phyloP scores from a whole-genome alignment of 2,888 invertebrate genomes.

The Ochlodes sylvanus region DNA sequence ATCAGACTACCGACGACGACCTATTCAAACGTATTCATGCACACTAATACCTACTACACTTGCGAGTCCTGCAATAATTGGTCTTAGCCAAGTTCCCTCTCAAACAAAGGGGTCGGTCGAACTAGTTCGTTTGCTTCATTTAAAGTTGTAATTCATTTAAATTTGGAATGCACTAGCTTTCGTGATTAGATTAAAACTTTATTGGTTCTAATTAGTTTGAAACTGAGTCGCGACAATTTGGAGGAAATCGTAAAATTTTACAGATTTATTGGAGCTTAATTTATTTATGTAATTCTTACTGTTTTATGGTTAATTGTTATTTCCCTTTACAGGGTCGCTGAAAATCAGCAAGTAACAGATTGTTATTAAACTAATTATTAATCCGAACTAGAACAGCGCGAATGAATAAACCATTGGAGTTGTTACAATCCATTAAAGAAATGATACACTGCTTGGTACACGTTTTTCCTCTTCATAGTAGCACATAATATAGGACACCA shows the following conservation, averaged over 20 bases:
- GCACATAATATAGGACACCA: no score
- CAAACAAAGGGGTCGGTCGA: conserved; percentile 9
- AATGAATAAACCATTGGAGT: no score
- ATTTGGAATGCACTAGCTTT: conserved; percentile 13
- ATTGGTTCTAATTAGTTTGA: conserved; percentile 17
- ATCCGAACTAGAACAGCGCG: no score
- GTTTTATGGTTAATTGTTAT: no score
- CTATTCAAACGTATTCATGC: conserved; percentile 22
- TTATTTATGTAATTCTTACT: no score
- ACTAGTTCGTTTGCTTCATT: conserved; percentile 18
- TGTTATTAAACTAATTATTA: no score
- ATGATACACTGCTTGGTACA: no score
- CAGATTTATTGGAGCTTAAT: background rate
- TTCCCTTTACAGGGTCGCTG: no score
- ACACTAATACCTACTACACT: conserved; percentile 15
- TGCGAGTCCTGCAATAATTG: conserved; percentile 9
- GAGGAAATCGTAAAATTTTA: background rate
- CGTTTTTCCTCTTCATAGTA: no score
- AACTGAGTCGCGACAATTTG: background rate
- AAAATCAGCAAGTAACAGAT: no score
- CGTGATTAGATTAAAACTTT: conserved; percentile 20
- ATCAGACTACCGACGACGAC: conserved; percentile 9
- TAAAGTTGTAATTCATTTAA: conserved; percentile 26
- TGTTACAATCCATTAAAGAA: no score
- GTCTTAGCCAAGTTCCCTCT: conserved; percentile 12